phyloP scores from a whole-genome alignment of 2,797 vertebrate species.

The Molossus alvarezi region DNA sequence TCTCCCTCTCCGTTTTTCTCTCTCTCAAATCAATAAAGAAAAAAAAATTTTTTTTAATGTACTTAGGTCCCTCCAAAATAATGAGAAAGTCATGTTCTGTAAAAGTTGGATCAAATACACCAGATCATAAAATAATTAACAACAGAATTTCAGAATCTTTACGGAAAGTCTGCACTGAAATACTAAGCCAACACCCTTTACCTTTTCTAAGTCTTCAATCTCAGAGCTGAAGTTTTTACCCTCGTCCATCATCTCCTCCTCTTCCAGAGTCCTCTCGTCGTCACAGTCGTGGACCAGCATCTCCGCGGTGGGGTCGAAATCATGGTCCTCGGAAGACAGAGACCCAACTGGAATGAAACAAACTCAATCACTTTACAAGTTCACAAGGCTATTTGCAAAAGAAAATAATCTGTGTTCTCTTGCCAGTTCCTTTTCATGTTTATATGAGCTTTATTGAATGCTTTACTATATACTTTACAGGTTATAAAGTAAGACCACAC shows the following conservation, averaged over 20 bases:
- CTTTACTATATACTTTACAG: conserved; percentile 38
- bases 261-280: conserved; percentile 98
- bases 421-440: conserved; percentile 32
- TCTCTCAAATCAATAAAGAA: too few species aligned
- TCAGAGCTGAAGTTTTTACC: conserved; percentile 96
- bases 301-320: conserved; percentile 99
- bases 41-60: too few species aligned
- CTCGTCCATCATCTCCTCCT: conserved; percentile 97
- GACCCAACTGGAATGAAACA: conserved; percentile 94
- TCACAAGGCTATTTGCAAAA: conserved; percentile 30
- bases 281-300: conserved; percentile 99
- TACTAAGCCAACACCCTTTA: conserved; percentile 82
- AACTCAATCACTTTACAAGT: conserved; percentile 70
- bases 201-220: conserved; percentile 99
- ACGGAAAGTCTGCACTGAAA: neutral
- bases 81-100: conserved; percentile 18
- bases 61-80: neutral
- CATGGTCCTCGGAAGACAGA: conserved; percentile 99
- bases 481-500: conserved; percentile 22
- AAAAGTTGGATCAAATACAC: conserved; percentile 22
- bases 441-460: conserved; percentile 39
- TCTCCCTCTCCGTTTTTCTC: too few species aligned
- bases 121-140: conserved; percentile 47
- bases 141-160: conserved; percentile 60
- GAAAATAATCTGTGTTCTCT: conserved; percentile 22